phyloP scores from a whole-genome alignment of 2,797 vertebrate genomes.

The Euthynnus affinis region DNA sequence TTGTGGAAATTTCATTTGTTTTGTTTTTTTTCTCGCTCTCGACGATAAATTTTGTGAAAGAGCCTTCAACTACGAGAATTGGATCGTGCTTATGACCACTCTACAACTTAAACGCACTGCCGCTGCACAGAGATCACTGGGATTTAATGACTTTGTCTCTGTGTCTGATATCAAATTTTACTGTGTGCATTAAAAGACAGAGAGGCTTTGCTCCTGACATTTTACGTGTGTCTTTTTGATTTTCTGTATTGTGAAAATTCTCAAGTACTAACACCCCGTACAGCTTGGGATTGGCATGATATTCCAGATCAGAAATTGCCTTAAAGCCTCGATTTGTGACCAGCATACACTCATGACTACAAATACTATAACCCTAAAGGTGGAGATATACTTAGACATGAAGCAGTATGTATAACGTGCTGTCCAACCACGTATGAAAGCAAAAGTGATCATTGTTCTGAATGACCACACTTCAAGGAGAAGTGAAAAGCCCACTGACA shows the following conservation, averaged over 20 bases:
- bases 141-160: slow-evolving; percentile 11
- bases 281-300: neutral
- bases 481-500: neutral
- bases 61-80: neutral
- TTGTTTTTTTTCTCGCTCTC: too few species aligned
- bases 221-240: neutral
- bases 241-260: neutral
- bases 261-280: neutral
- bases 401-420: neutral
- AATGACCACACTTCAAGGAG: neutral
- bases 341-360: neutral
- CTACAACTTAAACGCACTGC: neutral
- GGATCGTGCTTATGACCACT: slow-evolving; percentile 1
- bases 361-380: too few species aligned
- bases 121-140: neutral
- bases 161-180: neutral
- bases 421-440: too few species aligned
- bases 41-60: neutral
- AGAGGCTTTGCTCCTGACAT: neutral
- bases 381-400: too few species aligned
- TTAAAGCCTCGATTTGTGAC: neutral
- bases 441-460: too few species aligned
- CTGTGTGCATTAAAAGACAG: neutral
- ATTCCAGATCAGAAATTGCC: neutral
- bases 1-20: slow-evolving; percentile 1